Evolutionary conservation across 2,888 invertebrate species (phyloP).

Genomic region (Chalcis sispes): DNA sequence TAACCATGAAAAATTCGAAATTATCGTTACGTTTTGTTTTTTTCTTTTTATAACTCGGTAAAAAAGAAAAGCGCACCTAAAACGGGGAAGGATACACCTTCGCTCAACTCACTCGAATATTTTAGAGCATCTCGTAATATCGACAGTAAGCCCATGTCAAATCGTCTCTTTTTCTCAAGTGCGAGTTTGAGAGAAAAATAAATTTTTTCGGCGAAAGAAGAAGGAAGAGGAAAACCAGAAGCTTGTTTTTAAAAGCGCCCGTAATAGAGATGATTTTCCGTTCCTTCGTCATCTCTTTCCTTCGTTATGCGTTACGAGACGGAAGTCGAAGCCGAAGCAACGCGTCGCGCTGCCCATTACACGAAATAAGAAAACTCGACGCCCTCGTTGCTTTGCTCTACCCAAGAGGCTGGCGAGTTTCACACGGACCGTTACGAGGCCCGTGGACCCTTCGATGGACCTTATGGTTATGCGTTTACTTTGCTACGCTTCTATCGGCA

Average conservation of each 20-base stretch:
- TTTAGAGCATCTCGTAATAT: background rate
- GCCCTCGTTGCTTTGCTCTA: no score
- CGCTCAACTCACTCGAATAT: no score
- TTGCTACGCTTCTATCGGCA: no score
- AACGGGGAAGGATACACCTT: no score
- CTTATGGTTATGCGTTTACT: no score
- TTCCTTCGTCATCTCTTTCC: slow-evolving; percentile 28
- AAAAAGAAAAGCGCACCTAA: no score
- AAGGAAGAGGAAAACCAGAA: slow-evolving; percentile 48
- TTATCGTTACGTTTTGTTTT: no score
- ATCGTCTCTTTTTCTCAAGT: background rate
- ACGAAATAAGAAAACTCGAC: slow-evolving; percentile 26
- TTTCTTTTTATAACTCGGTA: no score
- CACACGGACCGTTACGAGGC: slow-evolving; percentile 24
- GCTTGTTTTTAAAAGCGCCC: slow-evolving; percentile 48
- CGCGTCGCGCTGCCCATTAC: slow-evolving; percentile 3
- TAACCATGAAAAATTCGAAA: no score
- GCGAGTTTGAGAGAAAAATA: background rate
- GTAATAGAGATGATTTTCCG: slow-evolving; percentile 52
- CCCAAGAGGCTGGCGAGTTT: slow-evolving; percentile 26
- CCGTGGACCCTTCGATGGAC: no score
- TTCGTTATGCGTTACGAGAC: slow-evolving; percentile 20
- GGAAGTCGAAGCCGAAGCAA: slow-evolving; percentile 55
- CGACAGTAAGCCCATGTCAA: background rate
- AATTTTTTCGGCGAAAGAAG: slow-evolving; percentile 7